A percentile compares a stretch with the other conserved stretches of the same genome.
Conservation (phyloP, 2,113 vertebrate genomes). For the Empidonax traillii region DNA sequence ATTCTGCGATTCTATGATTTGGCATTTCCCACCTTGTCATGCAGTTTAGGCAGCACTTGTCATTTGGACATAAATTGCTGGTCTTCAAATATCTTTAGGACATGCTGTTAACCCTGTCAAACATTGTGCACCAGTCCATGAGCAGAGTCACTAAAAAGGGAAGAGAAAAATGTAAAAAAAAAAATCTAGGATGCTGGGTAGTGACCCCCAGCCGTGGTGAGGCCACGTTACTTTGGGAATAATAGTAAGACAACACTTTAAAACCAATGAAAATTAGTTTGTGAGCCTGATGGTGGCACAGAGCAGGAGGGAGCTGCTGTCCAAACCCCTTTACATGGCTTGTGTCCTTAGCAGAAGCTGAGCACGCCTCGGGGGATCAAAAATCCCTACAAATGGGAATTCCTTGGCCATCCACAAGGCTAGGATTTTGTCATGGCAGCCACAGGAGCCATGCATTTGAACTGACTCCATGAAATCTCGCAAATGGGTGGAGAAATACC, state of each 20-base stretch:
- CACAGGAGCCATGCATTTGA: background rate
- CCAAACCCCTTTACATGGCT: background rate
- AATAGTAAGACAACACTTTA: fast-evolving
- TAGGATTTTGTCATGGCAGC: constrained; percentile 27
- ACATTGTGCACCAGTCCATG: fast-evolving
- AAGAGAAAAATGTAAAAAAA: background rate
- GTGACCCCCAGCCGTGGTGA: background rate
- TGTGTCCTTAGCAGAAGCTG: constrained; percentile 25
- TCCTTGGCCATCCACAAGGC: constrained; percentile 9
- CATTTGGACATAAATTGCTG: background rate
- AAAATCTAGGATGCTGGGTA: background rate
- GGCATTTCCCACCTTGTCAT: background rate
- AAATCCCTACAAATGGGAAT: constrained; percentile 46
- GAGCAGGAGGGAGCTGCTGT: background rate
- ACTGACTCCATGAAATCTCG: constrained; percentile 41
- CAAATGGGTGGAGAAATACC: constrained; percentile 46
- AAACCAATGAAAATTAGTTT: background rate
- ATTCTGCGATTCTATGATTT: background rate
- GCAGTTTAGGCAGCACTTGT: background rate
- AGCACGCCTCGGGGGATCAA: background rate
- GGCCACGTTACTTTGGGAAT: background rate
- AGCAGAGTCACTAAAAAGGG: background rate
- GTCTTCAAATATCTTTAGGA: background rate
- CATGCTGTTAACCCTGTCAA: background rate
- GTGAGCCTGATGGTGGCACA: background rate